Percentiles rank a stretch among this genome's conserved stretches.
phyloP scores from a whole-genome alignment of 2,888 invertebrate species.

The Pammene aurita region DNA sequence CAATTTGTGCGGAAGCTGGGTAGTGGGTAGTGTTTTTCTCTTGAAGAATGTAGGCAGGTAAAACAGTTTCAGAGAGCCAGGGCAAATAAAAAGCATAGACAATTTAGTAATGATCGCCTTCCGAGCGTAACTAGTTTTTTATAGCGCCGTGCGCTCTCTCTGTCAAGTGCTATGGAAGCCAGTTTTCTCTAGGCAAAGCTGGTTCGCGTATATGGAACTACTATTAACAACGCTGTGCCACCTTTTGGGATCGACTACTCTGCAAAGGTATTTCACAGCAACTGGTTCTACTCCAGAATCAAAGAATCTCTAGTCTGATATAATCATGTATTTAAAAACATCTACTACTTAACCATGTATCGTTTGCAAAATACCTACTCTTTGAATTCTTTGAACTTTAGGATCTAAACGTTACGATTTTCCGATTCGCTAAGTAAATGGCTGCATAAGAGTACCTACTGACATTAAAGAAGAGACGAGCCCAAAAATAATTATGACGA shows the following conservation, averaged over 20 bases:
- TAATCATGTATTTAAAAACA: background rate
- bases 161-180: slow-evolving; percentile 48
- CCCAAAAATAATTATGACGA: slow-evolving; percentile 29
- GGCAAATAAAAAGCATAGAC: slow-evolving; percentile 64
- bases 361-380: background rate
- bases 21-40: slow-evolving; percentile 16
- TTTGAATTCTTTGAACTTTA: slow-evolving; percentile 34
- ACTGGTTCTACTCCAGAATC: slow-evolving; percentile 4
- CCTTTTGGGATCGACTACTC: slow-evolving; percentile 24
- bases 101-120: slow-evolving; percentile 75
- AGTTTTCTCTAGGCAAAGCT: slow-evolving; percentile 58
- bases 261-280: slow-evolving; percentile 10
- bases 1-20: background rate
- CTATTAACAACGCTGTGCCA: slow-evolving; percentile 25
- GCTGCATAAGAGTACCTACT: background rate
- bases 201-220: slow-evolving; percentile 53
- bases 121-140: slow-evolving; percentile 72
- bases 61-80: slow-evolving; percentile 62
- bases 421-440: slow-evolving; percentile 14
- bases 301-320: background rate
- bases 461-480: slow-evolving; percentile 27
- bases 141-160: slow-evolving; percentile 48
- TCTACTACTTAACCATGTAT: background rate
- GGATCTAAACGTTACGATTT: slow-evolving; percentile 13
- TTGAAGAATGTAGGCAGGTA: slow-evolving; percentile 44